Conservation (phyloP, 2,113 vertebrate genomes). For the Lates calcarifer region DNA sequence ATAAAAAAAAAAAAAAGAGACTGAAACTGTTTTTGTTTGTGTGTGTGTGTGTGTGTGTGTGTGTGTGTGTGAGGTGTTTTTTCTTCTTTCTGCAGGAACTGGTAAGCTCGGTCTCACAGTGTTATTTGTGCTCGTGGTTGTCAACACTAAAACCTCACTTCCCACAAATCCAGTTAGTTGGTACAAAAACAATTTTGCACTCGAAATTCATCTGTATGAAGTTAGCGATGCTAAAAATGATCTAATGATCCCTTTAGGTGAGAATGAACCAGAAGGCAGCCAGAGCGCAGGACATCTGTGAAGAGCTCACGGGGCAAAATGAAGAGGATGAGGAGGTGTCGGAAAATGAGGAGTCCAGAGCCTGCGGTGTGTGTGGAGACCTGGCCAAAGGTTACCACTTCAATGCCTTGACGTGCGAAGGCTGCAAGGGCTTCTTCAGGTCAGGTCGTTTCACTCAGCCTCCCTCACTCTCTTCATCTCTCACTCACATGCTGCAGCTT, state of each 20-base stretch:
- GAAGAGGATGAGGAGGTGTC: constrained; percentile 29
- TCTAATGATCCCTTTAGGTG: not conserved
- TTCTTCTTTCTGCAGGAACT: not conserved
- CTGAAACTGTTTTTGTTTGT: too few relatives aligned
- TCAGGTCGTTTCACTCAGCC: not conserved
- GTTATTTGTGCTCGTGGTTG: not conserved
- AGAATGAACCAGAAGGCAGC: constrained; percentile 24
- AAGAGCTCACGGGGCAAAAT: constrained; percentile 2
- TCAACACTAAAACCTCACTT: not conserved
- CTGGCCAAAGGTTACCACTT: constrained; percentile 71
- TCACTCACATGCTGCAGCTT: not conserved
- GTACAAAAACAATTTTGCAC: too few relatives aligned
- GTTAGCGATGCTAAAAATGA: not conserved
- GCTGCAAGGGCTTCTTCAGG: constrained; percentile 76
- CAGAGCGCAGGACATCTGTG: constrained; percentile 10
- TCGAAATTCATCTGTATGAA: too few relatives aligned
- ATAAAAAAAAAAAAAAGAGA: too few relatives aligned
- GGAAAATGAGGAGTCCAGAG: constrained; percentile 48
- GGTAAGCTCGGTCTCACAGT: not conserved
- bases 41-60: too few relatives aligned
- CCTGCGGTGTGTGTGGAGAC: constrained; percentile 68
- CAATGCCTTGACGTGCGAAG: constrained; percentile 69
- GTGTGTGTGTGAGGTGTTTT: too few relatives aligned
- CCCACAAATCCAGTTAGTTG: not conserved
- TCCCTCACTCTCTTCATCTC: not conserved